phyloP scores from a whole-genome alignment of 2,888 invertebrate species.

The Pheosia gnoma region DNA sequence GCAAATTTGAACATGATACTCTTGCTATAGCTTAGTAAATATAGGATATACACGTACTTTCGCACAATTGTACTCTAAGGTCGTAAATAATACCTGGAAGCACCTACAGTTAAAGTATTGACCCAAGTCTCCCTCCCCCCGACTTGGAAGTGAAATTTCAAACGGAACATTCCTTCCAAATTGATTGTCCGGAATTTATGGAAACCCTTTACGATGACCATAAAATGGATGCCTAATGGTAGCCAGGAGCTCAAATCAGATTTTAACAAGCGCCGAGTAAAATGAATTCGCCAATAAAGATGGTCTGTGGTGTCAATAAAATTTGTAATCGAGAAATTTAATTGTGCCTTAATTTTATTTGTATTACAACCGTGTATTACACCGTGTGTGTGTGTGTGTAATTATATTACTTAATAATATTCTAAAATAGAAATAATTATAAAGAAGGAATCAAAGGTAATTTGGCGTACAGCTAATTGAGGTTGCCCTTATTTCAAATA shows the following conservation, averaged over 20 bases:
- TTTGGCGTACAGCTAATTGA: too few relatives aligned
- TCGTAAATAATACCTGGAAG: background rate
- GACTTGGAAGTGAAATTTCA: slow-evolving; percentile 5
- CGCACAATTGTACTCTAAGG: too few relatives aligned
- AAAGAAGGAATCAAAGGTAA: too few relatives aligned
- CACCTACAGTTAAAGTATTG: background rate
- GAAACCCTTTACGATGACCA: slow-evolving; percentile 6
- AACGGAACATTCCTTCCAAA: slow-evolving; percentile 8
- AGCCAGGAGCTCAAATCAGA: slow-evolving; percentile 6
- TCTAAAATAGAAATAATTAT: too few relatives aligned
- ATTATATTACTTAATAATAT: too few relatives aligned
- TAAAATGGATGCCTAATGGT: slow-evolving; percentile 6
- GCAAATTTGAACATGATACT: too few relatives aligned
- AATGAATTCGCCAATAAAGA: slow-evolving; percentile 8
- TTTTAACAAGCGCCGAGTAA: slow-evolving; percentile 2
- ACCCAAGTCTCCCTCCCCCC: background rate
- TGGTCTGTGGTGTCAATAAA: slow-evolving; percentile 3
- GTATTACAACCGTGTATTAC: background rate
- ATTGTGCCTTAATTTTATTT: background rate
- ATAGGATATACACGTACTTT: too few relatives aligned
- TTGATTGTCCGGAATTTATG: slow-evolving; percentile 9
- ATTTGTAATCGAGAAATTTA: background rate
- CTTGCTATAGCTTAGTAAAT: too few relatives aligned
- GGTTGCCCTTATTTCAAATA: too few relatives aligned
- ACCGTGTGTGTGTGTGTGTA: too few relatives aligned